Evolutionary conservation across 2,113 vertebrate species (phyloP), one percentile per base, ranked within the genome.

Genomic region (Ammodytes marinus): DNA sequence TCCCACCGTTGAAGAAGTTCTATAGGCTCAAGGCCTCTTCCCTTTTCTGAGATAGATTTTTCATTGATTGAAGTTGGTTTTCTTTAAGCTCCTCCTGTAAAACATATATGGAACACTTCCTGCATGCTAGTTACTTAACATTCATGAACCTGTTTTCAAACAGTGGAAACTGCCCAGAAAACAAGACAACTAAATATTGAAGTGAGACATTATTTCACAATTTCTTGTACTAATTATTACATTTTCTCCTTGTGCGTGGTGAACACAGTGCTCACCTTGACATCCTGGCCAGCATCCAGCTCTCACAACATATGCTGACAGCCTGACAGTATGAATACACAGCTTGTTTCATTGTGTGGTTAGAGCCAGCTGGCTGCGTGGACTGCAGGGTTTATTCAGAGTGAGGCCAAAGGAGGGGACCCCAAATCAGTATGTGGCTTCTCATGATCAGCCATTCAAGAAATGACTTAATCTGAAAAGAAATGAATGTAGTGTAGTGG

Each of bases 291-390:
- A 8, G 37, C 42, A 45, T 52, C 43, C 75, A 57, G 52, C 69
- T 27, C 42, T 65, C 37, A 19, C 49, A 43, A 49, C 54, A 47
- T 35, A 55, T 1, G 59, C 71, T 66, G 61, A 54, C 40, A 35
- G 49, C 15, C 40, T 59, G 61, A 47, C 19, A 50, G 19, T 11
- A 86, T 91, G 81, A 91, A 90, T 89, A 63, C 57, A 67, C 60
- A 43, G 55, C 82, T 58, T 91, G 82, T 80, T 70, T 81, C 58
- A 64, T 47, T 87, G 75, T 80, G 70, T 65, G 66, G 17, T 67
- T 13, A 14, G 42, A 17, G 79, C 71, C 88, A 75, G 76, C 67
- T 77, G 82, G 13, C 64, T 52, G 64, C 61, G 63, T 46, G 52
- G 65, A 13, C 45, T 27, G 54, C 37, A 14, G 6, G 7, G 63